Evolutionary conservation across 2,888 invertebrate genomes (phyloP).

Genomic region (Drosophila nigritarsus): DNA sequence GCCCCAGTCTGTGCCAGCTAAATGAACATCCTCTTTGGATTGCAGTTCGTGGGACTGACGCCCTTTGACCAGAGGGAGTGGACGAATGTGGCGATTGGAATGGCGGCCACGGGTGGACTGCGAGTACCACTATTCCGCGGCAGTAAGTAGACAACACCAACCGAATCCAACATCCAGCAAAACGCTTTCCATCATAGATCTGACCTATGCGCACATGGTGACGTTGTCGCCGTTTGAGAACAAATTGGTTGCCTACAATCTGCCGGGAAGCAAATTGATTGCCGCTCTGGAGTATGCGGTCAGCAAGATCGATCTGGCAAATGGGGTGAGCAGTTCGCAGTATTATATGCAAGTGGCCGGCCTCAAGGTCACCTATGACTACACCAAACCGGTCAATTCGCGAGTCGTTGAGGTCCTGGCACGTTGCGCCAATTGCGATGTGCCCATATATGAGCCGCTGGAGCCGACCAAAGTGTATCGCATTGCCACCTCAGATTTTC

Average conservation of each 20-base stretch:
- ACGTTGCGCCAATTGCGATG: conserved; percentile 79
- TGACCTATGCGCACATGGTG: conserved; percentile 89
- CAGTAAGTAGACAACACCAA: conserved; percentile 84
- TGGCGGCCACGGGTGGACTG: conserved; percentile 90
- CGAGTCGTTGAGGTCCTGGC: conserved; percentile 86
- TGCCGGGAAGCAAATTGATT: conserved; percentile 88
- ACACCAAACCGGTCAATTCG: conserved; percentile 86
- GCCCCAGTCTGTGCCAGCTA: neutral
- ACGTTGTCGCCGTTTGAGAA: conserved; percentile 92
- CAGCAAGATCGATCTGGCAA: conserved; percentile 70
- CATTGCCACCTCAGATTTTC: conserved; percentile 87
- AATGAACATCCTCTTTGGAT: neutral
- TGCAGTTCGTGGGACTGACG: conserved; percentile 70
- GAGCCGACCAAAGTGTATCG: conserved; percentile 87
- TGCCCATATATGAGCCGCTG: conserved; percentile 88
- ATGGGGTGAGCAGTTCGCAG: conserved; percentile 56
- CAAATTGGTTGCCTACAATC: conserved; percentile 89
- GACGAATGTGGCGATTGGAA: conserved; percentile 89
- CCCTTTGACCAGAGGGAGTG: conserved; percentile 86
- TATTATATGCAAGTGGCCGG: conserved; percentile 87
- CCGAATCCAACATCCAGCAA: neutral
- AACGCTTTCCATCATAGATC: conserved; percentile 85
- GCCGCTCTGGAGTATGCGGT: conserved; percentile 88
- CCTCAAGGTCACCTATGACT: conserved; percentile 86
- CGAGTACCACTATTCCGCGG: conserved; percentile 89